Evolutionary conservation across 2,888 invertebrate genomes (phyloP).

Genomic region (Patella pellucida): DNA sequence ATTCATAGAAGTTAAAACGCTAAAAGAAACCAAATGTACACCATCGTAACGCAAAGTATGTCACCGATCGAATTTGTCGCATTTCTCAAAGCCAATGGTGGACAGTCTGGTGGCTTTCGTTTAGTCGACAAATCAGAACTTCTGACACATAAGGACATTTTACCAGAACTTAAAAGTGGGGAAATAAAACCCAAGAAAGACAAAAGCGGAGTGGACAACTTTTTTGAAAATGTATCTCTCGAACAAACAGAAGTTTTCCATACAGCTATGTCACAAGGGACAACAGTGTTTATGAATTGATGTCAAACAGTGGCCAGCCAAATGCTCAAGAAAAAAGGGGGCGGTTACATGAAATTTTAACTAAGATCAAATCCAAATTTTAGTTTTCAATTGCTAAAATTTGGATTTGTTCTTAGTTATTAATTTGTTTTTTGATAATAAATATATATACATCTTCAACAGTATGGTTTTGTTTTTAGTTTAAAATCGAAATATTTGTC

Average conservation of each 20-base stretch:
- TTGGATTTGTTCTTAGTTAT: too few relatives aligned
- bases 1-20: constrained; percentile 29
- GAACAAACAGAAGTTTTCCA: not conserved
- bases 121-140: not conserved
- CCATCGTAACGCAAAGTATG: constrained; percentile 1
- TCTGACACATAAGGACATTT: not conserved
- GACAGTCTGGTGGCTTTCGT: not conserved
- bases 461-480: too few relatives aligned
- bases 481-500: too few relatives aligned
- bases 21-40: constrained; percentile 27
- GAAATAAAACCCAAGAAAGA: not conserved
- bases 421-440: too few relatives aligned
- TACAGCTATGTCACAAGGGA: not conserved
- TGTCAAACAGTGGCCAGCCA: not conserved
- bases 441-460: too few relatives aligned
- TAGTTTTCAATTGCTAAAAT: too few relatives aligned
- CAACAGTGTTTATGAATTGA: not conserved
- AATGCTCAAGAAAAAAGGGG: not conserved
- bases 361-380: too few relatives aligned
- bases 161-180: not conserved
- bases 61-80: not conserved
- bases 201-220: not conserved
- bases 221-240: not conserved
- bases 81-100: not conserved
- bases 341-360: too few relatives aligned